Evolutionary conservation across 2,888 invertebrate genomes (phyloP).

Genomic region (Melitaea athalia): DNA sequence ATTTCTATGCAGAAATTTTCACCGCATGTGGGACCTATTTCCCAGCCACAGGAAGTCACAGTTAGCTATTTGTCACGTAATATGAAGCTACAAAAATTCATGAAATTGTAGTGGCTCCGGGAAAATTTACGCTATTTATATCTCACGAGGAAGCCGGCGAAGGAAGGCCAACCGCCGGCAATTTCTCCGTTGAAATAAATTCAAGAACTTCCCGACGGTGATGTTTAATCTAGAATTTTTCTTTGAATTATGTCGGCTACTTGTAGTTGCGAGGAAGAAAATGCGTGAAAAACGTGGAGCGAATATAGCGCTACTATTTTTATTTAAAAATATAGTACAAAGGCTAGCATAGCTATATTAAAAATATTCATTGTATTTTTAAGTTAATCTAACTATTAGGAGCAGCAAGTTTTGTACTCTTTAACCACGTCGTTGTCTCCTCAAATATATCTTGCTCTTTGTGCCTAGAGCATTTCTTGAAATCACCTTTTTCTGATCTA

Average conservation of each 20-base stretch:
- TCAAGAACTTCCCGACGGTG: slow-evolving; percentile 45
- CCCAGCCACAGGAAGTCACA: slow-evolving; percentile 44
- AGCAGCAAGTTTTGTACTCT: too few relatives aligned
- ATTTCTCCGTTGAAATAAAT: slow-evolving; percentile 52
- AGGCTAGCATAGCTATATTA: too few relatives aligned
- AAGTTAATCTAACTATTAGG: not conserved
- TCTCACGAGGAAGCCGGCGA: slow-evolving; percentile 49
- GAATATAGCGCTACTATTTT: slow-evolving; percentile 1
- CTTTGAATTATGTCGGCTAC: slow-evolving; percentile 61
- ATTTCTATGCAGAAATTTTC: slow-evolving; percentile 23
- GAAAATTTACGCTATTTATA: slow-evolving; percentile 54
- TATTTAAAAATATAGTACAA: not conserved
- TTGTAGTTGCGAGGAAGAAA: slow-evolving; percentile 40
- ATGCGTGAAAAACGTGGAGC: slow-evolving; percentile 26
- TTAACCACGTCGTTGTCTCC: too few relatives aligned
- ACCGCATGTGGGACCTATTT: slow-evolving; percentile 39
- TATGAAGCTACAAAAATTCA: slow-evolving; percentile 56
- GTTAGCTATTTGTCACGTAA: slow-evolving; percentile 53
- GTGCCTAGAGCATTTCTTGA: too few relatives aligned
- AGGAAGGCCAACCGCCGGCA: slow-evolving; percentile 52
- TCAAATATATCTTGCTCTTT: too few relatives aligned
- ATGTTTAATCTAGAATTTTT: slow-evolving; percentile 48
- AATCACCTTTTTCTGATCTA: too few relatives aligned
- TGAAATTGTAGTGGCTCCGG: slow-evolving; percentile 51
- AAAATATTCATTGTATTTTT: not conserved